These are phyloP conservation scores for Tringa solitaria DNA, from an alignment of 2,113 vertebrate genomes.

Conservation along the genomic window DNA sequence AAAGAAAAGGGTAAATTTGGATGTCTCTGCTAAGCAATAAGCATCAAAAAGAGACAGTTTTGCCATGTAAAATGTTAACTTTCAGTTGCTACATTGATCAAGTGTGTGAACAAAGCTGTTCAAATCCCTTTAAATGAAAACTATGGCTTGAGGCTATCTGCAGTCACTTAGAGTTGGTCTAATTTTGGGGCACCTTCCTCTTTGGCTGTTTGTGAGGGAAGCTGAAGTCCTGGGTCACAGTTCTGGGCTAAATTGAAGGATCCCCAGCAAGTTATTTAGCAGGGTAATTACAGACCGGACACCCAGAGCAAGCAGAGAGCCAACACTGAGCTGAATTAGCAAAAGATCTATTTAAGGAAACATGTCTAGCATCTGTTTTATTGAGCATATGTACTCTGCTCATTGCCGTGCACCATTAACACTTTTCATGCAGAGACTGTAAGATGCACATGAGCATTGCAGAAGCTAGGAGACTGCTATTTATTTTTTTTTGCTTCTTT, in stretches of 20 bases:
- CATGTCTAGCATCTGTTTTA: slow-evolving; percentile 24
- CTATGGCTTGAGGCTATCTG: not conserved
- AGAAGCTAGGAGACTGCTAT: not conserved
- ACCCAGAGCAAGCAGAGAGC: not conserved
- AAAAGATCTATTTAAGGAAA: slow-evolving; percentile 25
- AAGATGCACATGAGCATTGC: not conserved
- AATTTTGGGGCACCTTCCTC: not conserved
- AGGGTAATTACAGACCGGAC: not conserved
- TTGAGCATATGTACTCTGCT: not conserved
- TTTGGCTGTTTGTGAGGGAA: not conserved
- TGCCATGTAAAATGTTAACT: not conserved
- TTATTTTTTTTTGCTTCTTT: slow-evolving; percentile 26
- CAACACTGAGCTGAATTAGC: not conserved
- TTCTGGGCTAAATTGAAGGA: not conserved
- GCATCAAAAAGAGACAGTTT: not conserved
- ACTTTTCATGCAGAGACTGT: not conserved
- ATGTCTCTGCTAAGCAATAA: not conserved
- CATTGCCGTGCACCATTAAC: slow-evolving; percentile 16
- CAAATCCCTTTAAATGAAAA: not conserved
- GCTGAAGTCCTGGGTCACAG: not conserved
- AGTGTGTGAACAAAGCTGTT: not conserved
- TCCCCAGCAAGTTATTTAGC: not conserved
- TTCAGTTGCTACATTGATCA: not conserved
- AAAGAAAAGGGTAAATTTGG: not conserved
- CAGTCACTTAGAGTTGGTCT: not conserved